phyloP scores from a whole-genome alignment of 2,797 vertebrate species.

The Sebastiscus tertius region DNA sequence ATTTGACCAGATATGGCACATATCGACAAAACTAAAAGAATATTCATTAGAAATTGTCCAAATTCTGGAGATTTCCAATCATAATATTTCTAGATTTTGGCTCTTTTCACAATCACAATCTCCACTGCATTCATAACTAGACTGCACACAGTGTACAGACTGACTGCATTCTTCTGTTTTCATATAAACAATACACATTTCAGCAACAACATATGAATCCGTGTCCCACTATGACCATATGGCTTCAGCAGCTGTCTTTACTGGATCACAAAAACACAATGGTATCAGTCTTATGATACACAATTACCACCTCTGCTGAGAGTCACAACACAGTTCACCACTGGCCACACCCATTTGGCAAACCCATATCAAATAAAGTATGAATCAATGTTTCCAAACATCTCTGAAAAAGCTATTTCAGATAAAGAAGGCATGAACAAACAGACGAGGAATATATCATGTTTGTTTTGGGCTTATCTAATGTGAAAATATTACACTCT shows the following conservation, averaged over 20 bases:
- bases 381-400: neutral
- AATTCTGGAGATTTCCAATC: neutral
- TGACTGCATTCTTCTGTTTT: neutral
- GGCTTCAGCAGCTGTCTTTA: constrained; percentile 2
- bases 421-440: neutral
- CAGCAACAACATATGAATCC: neutral
- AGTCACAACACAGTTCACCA: neutral
- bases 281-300: neutral
- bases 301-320: constrained; percentile 1
- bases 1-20: neutral
- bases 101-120: neutral
- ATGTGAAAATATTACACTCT: neutral
- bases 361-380: constrained; percentile 1
- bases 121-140: neutral
- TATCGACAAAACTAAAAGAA: neutral
- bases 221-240: neutral
- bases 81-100: neutral
- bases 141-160: neutral
- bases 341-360: neutral
- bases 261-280: constrained; percentile 3
- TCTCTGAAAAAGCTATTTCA: neutral
- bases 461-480: neutral
- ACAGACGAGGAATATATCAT: neutral
- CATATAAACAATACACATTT: neutral
- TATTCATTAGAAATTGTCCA: neutral